Conservation (phyloP, 2,888 invertebrate genomes). For the Chirona hameri region DNA sequence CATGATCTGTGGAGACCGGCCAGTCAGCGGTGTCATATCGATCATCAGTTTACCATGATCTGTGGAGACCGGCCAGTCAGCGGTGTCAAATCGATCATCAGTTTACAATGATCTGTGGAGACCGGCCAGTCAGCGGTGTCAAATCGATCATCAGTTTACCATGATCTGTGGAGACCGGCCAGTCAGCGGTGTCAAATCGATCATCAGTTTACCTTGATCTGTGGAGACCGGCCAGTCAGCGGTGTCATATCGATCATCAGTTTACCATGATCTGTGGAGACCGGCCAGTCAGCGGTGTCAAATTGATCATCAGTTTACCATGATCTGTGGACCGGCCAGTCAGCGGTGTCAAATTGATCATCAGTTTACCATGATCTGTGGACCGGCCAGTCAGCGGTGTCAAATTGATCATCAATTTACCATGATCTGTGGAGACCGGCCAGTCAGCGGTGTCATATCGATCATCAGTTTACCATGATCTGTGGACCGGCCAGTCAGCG, state of each 20-base stretch:
- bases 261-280: constrained; percentile 82
- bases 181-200: background rate
- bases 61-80: constrained; percentile 47
- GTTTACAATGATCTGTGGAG: constrained; percentile 82
- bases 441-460: background rate
- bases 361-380: constrained; percentile 89
- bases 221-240: constrained; percentile 41
- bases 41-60: too few relatives aligned
- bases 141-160: too few relatives aligned
- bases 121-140: background rate
- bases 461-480: too few relatives aligned
- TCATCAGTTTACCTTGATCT: too few relatives aligned
- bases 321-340: constrained; percentile 60
- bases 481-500: constrained; percentile 46
- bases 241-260: too few relatives aligned
- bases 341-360: too few relatives aligned
- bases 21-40: background rate
- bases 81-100: too few relatives aligned
- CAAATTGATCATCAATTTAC: constrained; percentile 57
- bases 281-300: background rate
- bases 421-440: constrained; percentile 66
- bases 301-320: too few relatives aligned
- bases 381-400: constrained; percentile 33
- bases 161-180: constrained; percentile 64
- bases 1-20: constrained; percentile 66